Base-by-base conservation (phyloP, 2,888 invertebrate genomes). In the Helicoverpa assulta region DNA sequence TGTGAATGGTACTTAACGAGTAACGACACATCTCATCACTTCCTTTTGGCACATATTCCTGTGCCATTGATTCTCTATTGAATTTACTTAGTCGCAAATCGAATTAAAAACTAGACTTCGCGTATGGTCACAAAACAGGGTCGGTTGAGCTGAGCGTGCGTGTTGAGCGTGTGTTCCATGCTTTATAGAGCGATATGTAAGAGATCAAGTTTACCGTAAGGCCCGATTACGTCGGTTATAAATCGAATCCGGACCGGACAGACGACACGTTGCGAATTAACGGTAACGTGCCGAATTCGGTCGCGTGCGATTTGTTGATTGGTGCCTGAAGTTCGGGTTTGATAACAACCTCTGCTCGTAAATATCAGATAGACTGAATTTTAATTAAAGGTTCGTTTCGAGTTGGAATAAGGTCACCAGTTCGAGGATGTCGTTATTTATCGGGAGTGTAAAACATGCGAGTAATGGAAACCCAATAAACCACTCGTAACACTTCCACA, bases 191-290 rank as follows among this genome's bases (percentile, higher is more conserved):
- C 87, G 83, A 85, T 82, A 76, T 86, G 80, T 84, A 82, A 83
- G 86, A 88, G 86, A 90, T 85, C 88, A 84, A 82, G 86, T 92
- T 89, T 93, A 93, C 93, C 85, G 85, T 80, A 85, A 90, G 93
- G 89, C 94, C 93, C 92, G 93, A 91, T 94, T 94, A 90, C 86
- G 93, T 92, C 93, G 91, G 86, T 82, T 90, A 94, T 94, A 94
- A 94, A 94, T 94, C 91, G 92, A 89, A 81, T 81, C 76, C 73
- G 80, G 84, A 84, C 86, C 88, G 87, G 86, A 85, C 82, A 77
- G 77, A 80, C 75, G 82, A 82, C 82, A 81, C 83, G 80, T 73
- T 73, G 83, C 82, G 85, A 84, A 88, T 91, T 94, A 94, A 94
- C 94, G 92, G 94, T 93, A 91, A 88, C 87, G 82, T 75, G 81